Evolutionary conservation across 2,888 invertebrate species (phyloP).

Genomic region (Amphiduros pacificus): DNA sequence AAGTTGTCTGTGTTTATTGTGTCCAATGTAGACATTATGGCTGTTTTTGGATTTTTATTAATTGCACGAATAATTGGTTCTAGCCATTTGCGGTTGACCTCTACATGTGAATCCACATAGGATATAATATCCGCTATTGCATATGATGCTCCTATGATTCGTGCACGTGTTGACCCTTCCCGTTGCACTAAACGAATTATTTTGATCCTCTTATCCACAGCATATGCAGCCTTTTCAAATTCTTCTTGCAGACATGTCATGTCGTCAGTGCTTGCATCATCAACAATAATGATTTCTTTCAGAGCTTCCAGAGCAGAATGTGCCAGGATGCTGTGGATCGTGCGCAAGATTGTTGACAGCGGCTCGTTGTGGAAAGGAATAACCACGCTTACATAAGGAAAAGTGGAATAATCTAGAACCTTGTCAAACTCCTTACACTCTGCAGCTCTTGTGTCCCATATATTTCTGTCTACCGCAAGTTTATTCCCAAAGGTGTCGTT

Average conservation of each 20-base stretch:
- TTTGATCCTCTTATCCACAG: neutral
- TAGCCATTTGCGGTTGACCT: conserved; percentile 7
- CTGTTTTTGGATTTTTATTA: neutral
- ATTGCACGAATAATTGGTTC: conserved; percentile 3
- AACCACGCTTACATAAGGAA: conserved; percentile 15
- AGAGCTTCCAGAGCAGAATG: neutral
- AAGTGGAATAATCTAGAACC: neutral
- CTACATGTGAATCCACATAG: no score
- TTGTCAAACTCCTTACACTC: neutral
- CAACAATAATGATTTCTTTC: conserved; percentile 20
- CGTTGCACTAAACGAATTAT: conserved; percentile 5
- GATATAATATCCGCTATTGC: no score
- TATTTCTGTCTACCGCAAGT: conserved; percentile 6
- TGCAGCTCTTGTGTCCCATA: conserved; percentile 8
- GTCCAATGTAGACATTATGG: conserved; percentile 11
- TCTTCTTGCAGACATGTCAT: neutral
- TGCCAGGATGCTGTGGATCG: conserved; percentile 11
- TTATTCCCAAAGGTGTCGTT: conserved; percentile 2
- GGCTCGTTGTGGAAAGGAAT: conserved; percentile 23
- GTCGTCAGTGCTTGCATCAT: conserved; percentile 16
- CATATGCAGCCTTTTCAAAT: conserved; percentile 3
- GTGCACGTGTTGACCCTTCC: conserved; percentile 13
- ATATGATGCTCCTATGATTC: no score
- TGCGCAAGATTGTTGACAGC: conserved; percentile 17
- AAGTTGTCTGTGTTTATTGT: conserved; percentile 6